Evolutionary conservation across 2,113 vertebrate genomes (phyloP), one percentile per base, ranked within the genome.

Genomic region (Malurus cyaneus): DNA sequence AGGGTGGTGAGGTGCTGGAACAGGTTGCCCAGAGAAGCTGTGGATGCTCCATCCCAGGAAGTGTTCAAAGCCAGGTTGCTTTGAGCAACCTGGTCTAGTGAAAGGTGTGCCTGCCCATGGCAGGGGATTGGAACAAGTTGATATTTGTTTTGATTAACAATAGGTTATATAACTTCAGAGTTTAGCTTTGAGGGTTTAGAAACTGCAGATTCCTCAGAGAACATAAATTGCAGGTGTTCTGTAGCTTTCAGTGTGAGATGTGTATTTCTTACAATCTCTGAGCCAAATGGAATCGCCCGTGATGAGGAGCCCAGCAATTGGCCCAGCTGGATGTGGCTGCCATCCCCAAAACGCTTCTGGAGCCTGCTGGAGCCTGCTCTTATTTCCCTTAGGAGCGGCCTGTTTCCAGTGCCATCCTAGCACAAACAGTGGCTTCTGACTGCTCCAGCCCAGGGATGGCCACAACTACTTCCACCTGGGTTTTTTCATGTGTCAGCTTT

Each of bases 391-490:
- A 19, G 59, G 34, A 76, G 49, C 92, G 85, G 61, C 36, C 14
- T 42, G 24, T 29, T 92, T 20, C 67, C 70, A 65, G 59, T 66
- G 70, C 73, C 76, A 65, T 81, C 85, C 92, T 24, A 49, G 56
- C 72, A 31, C 61, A 53, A 56, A 11, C 84, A 71, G 14, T 28
- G n/a, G 65, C 89, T 85, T 65, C 73, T 62, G 78, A 34, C 66
- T 80, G 62, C 66, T 74, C 47, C 84, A 18, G 83, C 49, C 34
- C 76, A 24, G 54, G 76, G 72, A 42, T 36, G 56, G 60, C 28
- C 87, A 1, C 88, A 83, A 94, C 94, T 95, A 41, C 92, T 96
- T 69, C 81, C 83, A 95, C 57, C 89, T 97, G 95, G 39, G 1
- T 12, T 49, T 84, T 93, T 93, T 82, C 66, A 74, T 85, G 82